A percentile compares a stretch with the other conserved stretches of the same genome.
Conservation (phyloP, 1,140 invertebrate species). For the Spodoptera litura region DNA sequence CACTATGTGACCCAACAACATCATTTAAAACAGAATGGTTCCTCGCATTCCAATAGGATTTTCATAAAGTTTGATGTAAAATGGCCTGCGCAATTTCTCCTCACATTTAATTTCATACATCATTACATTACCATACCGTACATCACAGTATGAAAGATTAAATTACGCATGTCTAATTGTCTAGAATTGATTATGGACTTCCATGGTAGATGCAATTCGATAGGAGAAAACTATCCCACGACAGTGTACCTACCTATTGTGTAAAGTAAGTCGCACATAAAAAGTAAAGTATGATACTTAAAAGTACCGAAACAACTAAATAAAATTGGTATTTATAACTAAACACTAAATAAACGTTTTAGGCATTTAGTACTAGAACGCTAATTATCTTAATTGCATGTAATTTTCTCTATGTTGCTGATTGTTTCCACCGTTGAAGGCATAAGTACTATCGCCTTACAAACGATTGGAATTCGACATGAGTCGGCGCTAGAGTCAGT, state of each 20-base stretch:
- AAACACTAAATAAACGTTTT: too few relatives aligned
- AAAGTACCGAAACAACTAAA: too few relatives aligned
- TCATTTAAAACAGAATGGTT: background rate
- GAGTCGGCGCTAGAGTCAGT: background rate
- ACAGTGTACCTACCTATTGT: slow-evolving; percentile 39
- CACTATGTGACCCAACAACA: background rate
- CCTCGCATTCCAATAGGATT: background rate
- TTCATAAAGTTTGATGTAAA: background rate
- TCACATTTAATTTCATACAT: slow-evolving; percentile 40
- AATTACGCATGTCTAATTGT: slow-evolving; percentile 45
- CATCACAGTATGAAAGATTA: slow-evolving; percentile 37
- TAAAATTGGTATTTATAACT: too few relatives aligned
- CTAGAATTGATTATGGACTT: slow-evolving; percentile 45
- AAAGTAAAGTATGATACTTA: background rate
- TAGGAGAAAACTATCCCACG: slow-evolving; percentile 54
- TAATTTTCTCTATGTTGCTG: background rate
- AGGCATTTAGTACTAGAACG: background rate
- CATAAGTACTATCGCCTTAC: background rate
- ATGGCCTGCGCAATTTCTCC: slow-evolving; percentile 3
- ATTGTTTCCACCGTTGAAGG: slow-evolving; percentile 11
- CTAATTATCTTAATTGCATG: slow-evolving; percentile 17
- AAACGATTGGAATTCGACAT: slow-evolving; percentile 18
- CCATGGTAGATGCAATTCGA: slow-evolving; percentile 38
- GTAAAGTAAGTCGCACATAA: background rate
- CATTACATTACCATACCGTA: slow-evolving; percentile 32